phyloP scores from a whole-genome alignment of 2,797 vertebrate species.

The Orestias chungarensis region DNA sequence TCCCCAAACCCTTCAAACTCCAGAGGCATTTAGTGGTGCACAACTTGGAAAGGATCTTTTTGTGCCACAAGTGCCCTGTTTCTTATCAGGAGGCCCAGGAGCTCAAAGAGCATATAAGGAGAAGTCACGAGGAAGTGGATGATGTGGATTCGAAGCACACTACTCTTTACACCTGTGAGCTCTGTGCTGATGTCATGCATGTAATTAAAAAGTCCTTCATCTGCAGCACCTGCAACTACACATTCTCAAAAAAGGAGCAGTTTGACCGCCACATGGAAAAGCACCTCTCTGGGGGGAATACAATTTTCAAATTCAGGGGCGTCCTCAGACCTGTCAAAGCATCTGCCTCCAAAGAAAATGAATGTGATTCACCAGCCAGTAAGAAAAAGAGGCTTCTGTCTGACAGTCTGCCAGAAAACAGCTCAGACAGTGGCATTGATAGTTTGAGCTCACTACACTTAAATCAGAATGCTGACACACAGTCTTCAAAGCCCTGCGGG shows the following conservation, averaged over 20 bases:
- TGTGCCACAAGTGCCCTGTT: conserved; percentile 92
- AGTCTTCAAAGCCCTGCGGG: conserved; percentile 60
- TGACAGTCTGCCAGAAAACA: conserved; percentile 63
- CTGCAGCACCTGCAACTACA: conserved; percentile 99
- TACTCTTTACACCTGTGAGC: conserved; percentile 94
- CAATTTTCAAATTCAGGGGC: conserved; percentile 91
- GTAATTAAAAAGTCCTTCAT: conserved; percentile 97
- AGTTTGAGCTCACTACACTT: conserved; percentile 62
- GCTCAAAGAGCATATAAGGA: conserved; percentile 89
- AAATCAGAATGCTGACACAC: conserved; percentile 61
- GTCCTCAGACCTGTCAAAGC: conserved; percentile 85
- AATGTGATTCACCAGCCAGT: conserved; percentile 75
- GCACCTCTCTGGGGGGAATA: conserved; percentile 86
- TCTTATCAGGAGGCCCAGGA: conserved; percentile 90
- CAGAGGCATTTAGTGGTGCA: conserved; percentile 97
- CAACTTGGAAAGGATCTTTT: conserved; percentile 94
- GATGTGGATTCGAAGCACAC: conserved; percentile 92
- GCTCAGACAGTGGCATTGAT: conserved; percentile 71
- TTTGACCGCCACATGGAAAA: conserved; percentile 99
- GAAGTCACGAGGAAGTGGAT: conserved; percentile 83
- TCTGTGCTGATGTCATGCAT: conserved; percentile 96
- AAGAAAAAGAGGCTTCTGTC: conserved; percentile 83
- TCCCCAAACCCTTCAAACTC: conserved; percentile 98
- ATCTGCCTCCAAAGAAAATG: conserved; percentile 73
- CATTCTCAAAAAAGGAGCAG: conserved; percentile 98